Evolutionary conservation across 2,113 vertebrate genomes (phyloP).

Genomic region (Balaeniceps rex): DNA sequence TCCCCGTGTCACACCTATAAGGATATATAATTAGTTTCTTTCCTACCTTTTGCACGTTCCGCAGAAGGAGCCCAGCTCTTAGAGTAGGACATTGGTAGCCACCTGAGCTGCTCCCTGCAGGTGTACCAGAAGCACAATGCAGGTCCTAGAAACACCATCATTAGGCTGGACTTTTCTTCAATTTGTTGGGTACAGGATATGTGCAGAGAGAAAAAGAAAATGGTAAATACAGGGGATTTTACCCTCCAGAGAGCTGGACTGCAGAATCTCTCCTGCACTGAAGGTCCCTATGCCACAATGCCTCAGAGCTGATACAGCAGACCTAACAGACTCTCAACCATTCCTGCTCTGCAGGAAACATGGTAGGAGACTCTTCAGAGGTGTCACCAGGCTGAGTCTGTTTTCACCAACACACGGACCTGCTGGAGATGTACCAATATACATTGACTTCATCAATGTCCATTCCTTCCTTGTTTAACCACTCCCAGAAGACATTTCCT

Average conservation of each 20-base stretch:
- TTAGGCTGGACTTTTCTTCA: not conserved
- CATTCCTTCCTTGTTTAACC: not conserved
- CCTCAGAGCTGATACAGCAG: not conserved
- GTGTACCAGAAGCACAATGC: not conserved
- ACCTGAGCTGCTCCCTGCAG: not conserved
- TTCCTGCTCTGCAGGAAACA: not conserved
- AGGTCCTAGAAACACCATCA: not conserved
- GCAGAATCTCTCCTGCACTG: not conserved
- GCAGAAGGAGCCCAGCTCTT: not conserved
- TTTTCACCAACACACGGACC: not conserved
- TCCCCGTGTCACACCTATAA: not conserved
- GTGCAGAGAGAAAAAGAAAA: not conserved
- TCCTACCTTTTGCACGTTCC: not conserved
- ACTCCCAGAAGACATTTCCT: not conserved
- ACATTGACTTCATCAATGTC: not conserved
- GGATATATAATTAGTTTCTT: not conserved
- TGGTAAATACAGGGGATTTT: not conserved
- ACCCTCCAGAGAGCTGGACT: not conserved
- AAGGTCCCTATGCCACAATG: rapidly evolving
- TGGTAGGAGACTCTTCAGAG: not conserved
- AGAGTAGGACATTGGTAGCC: not conserved
- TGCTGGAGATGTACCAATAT: not conserved
- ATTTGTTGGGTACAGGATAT: not conserved
- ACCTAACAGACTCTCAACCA: not conserved
- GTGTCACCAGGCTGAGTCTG: not conserved